Evolutionary conservation across 2,888 invertebrate species (phyloP).

Genomic region (Heliconius sara): DNA sequence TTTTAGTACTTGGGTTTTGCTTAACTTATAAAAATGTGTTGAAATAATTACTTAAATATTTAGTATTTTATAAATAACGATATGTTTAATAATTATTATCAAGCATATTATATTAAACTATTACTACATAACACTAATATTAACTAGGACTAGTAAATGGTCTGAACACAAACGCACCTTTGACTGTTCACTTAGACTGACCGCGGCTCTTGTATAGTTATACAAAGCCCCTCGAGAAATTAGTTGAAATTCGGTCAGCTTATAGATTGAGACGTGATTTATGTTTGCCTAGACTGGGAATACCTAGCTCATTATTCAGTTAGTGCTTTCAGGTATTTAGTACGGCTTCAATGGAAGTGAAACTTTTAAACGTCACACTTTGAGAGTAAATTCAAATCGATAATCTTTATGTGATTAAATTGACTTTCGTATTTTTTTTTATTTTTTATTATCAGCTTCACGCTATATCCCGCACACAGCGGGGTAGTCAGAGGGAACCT

Average conservation of each 20-base stretch:
- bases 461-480: too few species aligned
- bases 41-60: too few species aligned
- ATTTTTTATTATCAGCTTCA: too few species aligned
- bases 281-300: conserved; percentile 29
- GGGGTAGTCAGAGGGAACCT: too few species aligned
- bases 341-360: conserved; percentile 23
- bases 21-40: too few species aligned
- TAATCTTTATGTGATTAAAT: neutral
- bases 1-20: too few species aligned
- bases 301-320: conserved; percentile 38
- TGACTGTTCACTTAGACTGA: conserved; percentile 36
- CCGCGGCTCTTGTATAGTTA: conserved; percentile 42
- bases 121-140: neutral
- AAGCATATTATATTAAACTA: neutral
- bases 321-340: conserved; percentile 37
- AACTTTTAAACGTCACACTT: neutral
- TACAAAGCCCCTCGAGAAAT: conserved; percentile 45
- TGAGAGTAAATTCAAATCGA: neutral
- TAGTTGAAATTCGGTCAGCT: conserved; percentile 44
- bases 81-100: too few species aligned
- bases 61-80: too few species aligned
- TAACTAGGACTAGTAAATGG: neutral
- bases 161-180: conserved; percentile 29
- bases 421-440: too few species aligned
- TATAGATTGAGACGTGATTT: conserved; percentile 46